phyloP scores from a whole-genome alignment of 2,797 vertebrate genomes.

The Acestrorhynchus altus region DNA sequence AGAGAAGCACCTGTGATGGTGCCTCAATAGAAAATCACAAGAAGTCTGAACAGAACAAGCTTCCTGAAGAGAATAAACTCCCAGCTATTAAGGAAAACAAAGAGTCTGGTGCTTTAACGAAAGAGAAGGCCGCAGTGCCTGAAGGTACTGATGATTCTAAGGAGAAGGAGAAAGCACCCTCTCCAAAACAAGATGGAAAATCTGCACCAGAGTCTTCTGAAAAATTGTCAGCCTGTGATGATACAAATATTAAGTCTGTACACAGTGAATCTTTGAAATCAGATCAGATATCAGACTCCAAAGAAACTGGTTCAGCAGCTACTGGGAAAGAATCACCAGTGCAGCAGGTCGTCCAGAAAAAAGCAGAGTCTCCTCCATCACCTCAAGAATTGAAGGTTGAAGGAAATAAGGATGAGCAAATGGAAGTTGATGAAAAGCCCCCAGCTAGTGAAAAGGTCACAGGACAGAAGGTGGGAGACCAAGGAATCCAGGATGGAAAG shows the following conservation, averaged over 20 bases:
- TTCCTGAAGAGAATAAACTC: conserved; percentile 21
- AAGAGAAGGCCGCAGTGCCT: neutral
- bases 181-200: conserved; percentile 3
- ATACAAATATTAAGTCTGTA: neutral
- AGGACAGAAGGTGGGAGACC: neutral
- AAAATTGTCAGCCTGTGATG: conserved; percentile 26
- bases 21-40: conserved; percentile 12
- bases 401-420: conserved; percentile 23
- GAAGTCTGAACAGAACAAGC: conserved; percentile 1
- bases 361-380: neutral
- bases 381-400: neutral
- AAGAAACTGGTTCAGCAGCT: conserved; percentile 1
- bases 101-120: neutral
- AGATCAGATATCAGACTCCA: conserved; percentile 6
- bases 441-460: neutral
- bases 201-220: conserved; percentile 17
- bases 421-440: conserved; percentile 31
- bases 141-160: conserved; percentile 17
- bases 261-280: conserved; percentile 27
- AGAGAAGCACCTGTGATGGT: neutral
- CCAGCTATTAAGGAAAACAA: conserved; percentile 6
- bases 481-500: neutral
- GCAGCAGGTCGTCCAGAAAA: conserved; percentile 27
- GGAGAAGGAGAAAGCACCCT: conserved; percentile 27
- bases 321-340: conserved; percentile 47